Evolutionary conservation across 2,888 invertebrate species (phyloP).

Genomic region (Hermaeophaga mercurialis): DNA sequence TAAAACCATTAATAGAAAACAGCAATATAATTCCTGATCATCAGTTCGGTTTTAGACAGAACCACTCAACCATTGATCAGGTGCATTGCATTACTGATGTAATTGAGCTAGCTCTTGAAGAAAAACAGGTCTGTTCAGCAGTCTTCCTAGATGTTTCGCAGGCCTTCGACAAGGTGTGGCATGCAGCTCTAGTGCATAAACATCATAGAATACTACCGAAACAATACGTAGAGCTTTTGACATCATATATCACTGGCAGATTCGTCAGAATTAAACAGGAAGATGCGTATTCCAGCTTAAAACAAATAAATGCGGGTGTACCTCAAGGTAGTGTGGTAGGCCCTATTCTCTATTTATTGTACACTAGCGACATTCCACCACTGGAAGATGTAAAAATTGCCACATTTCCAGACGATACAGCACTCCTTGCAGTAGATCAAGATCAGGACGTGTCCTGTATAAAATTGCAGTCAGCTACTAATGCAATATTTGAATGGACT

Average conservation of each 20-base stretch:
- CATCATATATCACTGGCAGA: background rate
- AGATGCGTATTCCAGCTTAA: background rate
- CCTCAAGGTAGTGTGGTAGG: conserved; percentile 3
- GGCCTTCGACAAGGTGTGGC: background rate
- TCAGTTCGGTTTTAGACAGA: background rate
- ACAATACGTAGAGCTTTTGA: background rate
- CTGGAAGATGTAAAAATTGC: background rate
- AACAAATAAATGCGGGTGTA: background rate
- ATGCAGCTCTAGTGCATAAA: background rate
- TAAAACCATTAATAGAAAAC: background rate
- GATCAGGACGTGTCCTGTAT: background rate
- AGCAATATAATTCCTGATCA: background rate
- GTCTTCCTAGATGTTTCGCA: background rate
- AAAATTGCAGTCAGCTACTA: background rate
- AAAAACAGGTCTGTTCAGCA: background rate
- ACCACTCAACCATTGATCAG: background rate
- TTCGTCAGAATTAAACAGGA: background rate
- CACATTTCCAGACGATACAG: conserved; percentile 5
- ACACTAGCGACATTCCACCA: conserved; percentile 2
- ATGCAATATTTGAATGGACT: background rate
- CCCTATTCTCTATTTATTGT: conserved; percentile 2
- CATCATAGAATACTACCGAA: background rate
- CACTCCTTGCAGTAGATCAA: background rate
- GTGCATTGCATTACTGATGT: background rate
- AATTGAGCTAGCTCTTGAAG: background rate